These are phyloP conservation scores for Ahaetulla prasina DNA, from an alignment of 2,113 vertebrate genomes.

Conservation along the genomic window DNA sequence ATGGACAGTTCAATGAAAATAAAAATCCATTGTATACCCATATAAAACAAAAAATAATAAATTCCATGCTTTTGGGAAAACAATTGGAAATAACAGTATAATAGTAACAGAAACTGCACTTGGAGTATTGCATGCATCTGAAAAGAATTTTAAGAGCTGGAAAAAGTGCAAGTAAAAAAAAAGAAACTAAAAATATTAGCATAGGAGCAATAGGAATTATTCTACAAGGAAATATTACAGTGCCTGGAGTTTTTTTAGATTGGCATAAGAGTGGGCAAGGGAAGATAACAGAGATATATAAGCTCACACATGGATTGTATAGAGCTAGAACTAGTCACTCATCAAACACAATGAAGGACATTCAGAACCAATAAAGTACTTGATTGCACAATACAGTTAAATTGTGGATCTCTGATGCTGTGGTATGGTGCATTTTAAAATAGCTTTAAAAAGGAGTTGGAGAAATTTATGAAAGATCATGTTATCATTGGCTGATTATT, in stretches of 20 bases:
- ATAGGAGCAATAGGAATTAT: neutral
- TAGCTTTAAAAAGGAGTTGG: neutral
- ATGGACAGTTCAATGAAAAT: neutral
- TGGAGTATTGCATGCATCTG: neutral
- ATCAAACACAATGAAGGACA: neutral
- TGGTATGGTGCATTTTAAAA: neutral
- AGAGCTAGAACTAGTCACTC: neutral
- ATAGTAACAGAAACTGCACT: neutral
- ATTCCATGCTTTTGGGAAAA: neutral
- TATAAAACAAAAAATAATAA: neutral
- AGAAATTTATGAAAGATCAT: neutral
- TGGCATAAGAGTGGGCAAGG: neutral
- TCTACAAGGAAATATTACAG: neutral
- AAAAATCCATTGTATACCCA: neutral
- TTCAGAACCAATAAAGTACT: neutral
- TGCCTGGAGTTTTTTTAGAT: neutral
- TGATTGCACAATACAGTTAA: neutral
- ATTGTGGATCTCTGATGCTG: neutral
- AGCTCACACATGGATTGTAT: neutral
- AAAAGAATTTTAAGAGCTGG: neutral
- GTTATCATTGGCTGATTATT: neutral
- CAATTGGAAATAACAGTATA: neutral
- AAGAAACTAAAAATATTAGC: neutral
- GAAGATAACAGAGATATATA: neutral
- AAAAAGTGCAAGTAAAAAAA: neutral